Conservation (phyloP, 37 sponge, comb jelly and placozoan species). For the Tethya wilhelma region DNA sequence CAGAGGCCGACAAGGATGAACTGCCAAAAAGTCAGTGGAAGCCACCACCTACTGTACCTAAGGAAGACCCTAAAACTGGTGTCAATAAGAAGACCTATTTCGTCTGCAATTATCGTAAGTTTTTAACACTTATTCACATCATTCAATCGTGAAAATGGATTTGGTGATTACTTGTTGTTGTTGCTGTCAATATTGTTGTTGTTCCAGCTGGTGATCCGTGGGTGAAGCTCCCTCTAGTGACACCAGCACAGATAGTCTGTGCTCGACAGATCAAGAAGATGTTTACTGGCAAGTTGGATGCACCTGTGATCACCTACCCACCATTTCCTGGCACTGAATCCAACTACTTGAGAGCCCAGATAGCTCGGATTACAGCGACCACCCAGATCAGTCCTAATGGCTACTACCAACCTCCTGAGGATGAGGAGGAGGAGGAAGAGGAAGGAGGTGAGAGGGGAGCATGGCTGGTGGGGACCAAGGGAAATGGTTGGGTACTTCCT, state of each 20-base stretch:
- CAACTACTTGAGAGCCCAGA: conserved; percentile 96
- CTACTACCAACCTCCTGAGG: conserved; percentile 88
- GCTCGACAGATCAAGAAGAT: conserved; percentile 87
- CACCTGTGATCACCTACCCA: conserved; percentile 85
- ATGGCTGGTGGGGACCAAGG: not conserved
- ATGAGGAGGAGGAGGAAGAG: conserved; percentile 93
- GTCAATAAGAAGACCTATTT: conserved; percentile 96
- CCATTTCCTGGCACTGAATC: conserved; percentile 95
- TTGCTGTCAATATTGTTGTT: not conserved
- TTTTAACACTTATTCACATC: not conserved
- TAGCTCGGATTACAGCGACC: conserved; percentile 93
- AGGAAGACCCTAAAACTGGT: conserved; percentile 90
- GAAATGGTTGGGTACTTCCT: not conserved
- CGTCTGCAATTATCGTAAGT: conserved; percentile 94
- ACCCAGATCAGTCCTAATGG: conserved; percentile 90
- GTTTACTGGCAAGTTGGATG: conserved; percentile 89
- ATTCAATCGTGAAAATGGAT: not conserved
- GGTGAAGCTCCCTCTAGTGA: conserved; percentile 92
- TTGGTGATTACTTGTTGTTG: not conserved
- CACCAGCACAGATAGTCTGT: conserved; percentile 87
- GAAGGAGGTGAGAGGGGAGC: conserved; percentile 45
- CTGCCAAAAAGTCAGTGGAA: conserved; percentile 91
- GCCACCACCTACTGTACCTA: conserved; percentile 92
- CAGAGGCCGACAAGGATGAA: conserved; percentile 76
- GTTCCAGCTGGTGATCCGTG: conserved; percentile 89